These are phyloP conservation scores for Tipula vernalis DNA, from an alignment of 2,888 invertebrate species.

Conservation along the genomic window DNA sequence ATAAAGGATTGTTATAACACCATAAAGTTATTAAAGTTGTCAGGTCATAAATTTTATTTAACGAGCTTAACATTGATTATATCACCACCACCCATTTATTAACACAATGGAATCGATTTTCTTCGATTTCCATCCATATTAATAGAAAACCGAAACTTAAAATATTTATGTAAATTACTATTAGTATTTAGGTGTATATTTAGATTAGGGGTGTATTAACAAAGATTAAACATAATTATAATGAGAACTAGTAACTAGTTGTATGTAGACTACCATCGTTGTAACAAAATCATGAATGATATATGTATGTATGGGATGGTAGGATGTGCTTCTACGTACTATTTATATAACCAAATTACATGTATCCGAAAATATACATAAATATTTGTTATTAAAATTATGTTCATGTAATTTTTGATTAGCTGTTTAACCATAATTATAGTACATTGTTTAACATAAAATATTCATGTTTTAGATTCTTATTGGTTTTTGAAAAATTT, in stretches of 20 bases:
- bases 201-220: not conserved
- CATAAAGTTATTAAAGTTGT: not conserved
- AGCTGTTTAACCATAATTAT: not conserved
- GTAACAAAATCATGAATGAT: not conserved
- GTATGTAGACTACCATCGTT: not conserved
- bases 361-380: not conserved
- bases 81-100: not conserved
- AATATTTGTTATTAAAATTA: not conserved
- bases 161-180: not conserved
- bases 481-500: not conserved
- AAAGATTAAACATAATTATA: not conserved
- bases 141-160: not conserved
- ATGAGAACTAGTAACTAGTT: not conserved
- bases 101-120: not conserved
- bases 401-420: constrained; percentile 4
- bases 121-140: not conserved
- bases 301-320: not conserved
- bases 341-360: not conserved
- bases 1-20: not conserved
- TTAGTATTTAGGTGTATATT: not conserved
- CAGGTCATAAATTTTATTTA: not conserved
- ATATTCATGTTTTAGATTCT: not conserved
- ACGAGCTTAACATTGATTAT: not conserved
- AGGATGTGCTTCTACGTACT: too few species aligned
- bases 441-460: not conserved